Evolutionary conservation across 1,140 invertebrate species (phyloP).

Genomic region (Diachasma alloeum): DNA sequence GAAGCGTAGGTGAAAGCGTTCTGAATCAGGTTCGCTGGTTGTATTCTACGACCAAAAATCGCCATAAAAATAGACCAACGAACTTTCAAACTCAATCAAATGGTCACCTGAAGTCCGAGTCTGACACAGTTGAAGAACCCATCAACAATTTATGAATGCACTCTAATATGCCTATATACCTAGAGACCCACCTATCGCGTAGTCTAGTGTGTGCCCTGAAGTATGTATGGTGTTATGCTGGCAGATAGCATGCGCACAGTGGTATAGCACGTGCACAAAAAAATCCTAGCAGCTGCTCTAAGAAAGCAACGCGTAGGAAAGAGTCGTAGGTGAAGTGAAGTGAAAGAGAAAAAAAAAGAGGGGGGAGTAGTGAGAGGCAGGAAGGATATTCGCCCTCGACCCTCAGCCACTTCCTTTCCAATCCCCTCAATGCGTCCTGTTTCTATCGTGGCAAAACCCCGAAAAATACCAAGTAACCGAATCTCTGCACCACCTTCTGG

Average conservation of each 20-base stretch:
- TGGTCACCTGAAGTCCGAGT: background rate
- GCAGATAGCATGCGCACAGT: background rate
- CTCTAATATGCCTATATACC: background rate
- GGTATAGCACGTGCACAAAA: constrained; percentile 53
- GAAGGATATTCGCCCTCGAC: constrained; percentile 49
- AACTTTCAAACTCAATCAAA: background rate
- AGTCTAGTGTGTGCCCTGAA: background rate
- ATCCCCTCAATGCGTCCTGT: constrained; percentile 24
- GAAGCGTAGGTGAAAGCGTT: too few species aligned
- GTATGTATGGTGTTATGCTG: constrained; percentile 5
- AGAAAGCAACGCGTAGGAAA: background rate
- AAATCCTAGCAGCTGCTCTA: constrained; percentile 54
- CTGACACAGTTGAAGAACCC: background rate
- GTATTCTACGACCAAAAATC: background rate
- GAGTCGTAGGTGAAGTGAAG: background rate
- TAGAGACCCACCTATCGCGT: constrained; percentile 11
- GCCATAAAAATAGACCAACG: background rate
- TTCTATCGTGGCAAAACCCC: background rate
- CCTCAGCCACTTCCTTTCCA: constrained; percentile 37
- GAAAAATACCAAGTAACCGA: constrained; percentile 17
- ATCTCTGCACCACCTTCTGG: constrained; percentile 22
- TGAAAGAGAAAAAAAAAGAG: constrained; percentile 1
- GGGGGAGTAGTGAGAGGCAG: constrained; percentile 33
- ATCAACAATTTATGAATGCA: background rate
- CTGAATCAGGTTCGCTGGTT: too few species aligned